Evolutionary conservation across 2,888 invertebrate genomes (phyloP).

Genomic region (Caenorhabditis sp.): DNA sequence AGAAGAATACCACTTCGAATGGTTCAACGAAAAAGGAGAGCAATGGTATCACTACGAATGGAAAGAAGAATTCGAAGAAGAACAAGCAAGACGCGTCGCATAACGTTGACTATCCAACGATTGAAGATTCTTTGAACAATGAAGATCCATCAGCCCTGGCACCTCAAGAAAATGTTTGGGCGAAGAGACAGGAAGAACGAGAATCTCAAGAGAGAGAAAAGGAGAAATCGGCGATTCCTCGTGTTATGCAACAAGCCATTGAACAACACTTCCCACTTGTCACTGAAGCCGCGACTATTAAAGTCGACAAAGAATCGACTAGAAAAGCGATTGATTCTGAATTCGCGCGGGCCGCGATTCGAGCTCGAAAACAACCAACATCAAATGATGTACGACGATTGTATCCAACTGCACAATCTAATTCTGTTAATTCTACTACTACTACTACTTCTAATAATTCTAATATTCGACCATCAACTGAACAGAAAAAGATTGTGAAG

Average conservation of each 20-base stretch:
- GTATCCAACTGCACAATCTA: slow-evolving; percentile 1
- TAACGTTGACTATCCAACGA: background rate
- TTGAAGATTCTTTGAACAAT: background rate
- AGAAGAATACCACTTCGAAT: no score
- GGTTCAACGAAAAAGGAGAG: background rate
- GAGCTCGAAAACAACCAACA: slow-evolving; percentile 46
- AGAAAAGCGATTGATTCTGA: slow-evolving; percentile 48
- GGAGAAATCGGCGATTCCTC: slow-evolving; percentile 29
- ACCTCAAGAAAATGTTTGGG: slow-evolving; percentile 67
- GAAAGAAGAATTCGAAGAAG: slow-evolving; percentile 13
- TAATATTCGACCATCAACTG: background rate
- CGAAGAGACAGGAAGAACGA: slow-evolving; percentile 65
- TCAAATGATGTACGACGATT: slow-evolving; percentile 51
- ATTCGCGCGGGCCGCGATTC: slow-evolving; percentile 47
- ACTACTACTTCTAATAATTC: background rate
- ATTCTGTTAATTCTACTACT: background rate
- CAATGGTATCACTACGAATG: background rate
- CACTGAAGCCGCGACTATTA: slow-evolving; percentile 43
- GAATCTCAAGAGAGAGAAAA: slow-evolving; percentile 56
- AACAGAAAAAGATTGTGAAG: background rate
- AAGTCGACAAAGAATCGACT: slow-evolving; percentile 53
- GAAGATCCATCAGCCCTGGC: slow-evolving; percentile 28
- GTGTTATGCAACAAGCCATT: slow-evolving; percentile 47
- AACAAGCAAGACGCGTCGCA: slow-evolving; percentile 5
- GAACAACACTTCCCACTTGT: slow-evolving; percentile 58